Evolutionary conservation across 2,797 vertebrate species (phyloP).

Genomic region (Karalla daura): DNA sequence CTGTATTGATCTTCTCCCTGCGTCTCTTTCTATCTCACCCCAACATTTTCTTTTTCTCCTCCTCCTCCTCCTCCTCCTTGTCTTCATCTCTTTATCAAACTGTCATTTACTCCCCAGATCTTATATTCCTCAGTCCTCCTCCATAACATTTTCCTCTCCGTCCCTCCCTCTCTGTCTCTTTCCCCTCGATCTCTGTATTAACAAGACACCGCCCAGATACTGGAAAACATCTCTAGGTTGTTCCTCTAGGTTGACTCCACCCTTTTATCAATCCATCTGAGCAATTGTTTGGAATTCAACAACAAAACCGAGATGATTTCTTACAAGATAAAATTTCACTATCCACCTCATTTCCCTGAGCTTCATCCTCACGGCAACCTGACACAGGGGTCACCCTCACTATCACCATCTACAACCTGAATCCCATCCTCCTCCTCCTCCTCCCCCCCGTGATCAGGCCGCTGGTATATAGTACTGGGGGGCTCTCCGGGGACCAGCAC

Average conservation of each 20-base stretch:
- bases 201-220: constrained; percentile 2
- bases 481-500: constrained; percentile 59
- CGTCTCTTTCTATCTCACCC: constrained; percentile 8
- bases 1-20: constrained; percentile 44
- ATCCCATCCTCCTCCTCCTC: constrained; percentile 61
- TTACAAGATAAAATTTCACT: background rate
- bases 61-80: constrained; percentile 11
- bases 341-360: constrained; percentile 6
- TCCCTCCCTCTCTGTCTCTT: background rate
- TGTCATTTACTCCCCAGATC: constrained; percentile 15
- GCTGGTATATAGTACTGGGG: too few relatives aligned
- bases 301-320: background rate
- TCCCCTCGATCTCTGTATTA: background rate
- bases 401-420: constrained; percentile 19
- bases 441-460: constrained; percentile 45
- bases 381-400: constrained; percentile 25
- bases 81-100: constrained; percentile 35
- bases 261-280: background rate
- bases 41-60: constrained; percentile 11
- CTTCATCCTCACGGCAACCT: constrained; percentile 3
- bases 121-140: background rate
- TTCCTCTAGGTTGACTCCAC: background rate
- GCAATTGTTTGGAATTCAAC: background rate
- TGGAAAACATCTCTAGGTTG: background rate
- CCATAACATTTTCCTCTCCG: background rate